Evolutionary conservation across 2,888 invertebrate species (phyloP).

Genomic region (Tortricodes alternella): DNA sequence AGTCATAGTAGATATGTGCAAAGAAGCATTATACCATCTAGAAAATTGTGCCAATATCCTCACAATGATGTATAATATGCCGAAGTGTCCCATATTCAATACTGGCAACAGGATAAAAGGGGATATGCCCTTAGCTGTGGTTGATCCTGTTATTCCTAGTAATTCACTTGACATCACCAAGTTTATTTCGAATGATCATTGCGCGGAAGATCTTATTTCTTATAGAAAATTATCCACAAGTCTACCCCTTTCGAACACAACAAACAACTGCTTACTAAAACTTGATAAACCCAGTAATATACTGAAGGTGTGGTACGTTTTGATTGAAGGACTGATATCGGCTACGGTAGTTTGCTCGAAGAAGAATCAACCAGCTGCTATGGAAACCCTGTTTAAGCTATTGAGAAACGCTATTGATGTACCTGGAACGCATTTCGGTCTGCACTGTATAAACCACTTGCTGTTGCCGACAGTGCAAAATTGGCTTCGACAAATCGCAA

Average conservation of each 20-base stretch:
- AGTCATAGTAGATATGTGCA: constrained; percentile 84
- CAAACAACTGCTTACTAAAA: constrained; percentile 82
- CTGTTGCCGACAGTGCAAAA: constrained; percentile 96
- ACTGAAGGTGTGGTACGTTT: constrained; percentile 94
- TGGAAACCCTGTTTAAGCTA: constrained; percentile 94
- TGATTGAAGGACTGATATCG: constrained; percentile 93
- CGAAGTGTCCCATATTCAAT: constrained; percentile 96
- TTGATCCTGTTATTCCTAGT: constrained; percentile 93
- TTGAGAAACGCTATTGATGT: constrained; percentile 88
- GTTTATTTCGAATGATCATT: constrained; percentile 86
- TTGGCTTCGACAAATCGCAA: constrained; percentile 91
- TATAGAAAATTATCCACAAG: constrained; percentile 84
- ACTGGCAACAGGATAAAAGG: constrained; percentile 92
- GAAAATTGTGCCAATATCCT: constrained; percentile 94
- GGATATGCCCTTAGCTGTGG: constrained; percentile 89
- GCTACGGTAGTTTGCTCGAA: constrained; percentile 93
- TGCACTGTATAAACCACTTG: constrained; percentile 96
- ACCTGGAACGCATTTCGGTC: constrained; percentile 94
- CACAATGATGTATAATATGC: constrained; percentile 96
- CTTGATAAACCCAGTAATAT: constrained; percentile 92
- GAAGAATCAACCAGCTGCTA: constrained; percentile 92
- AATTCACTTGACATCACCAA: constrained; percentile 85
- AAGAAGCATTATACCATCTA: constrained; percentile 92
- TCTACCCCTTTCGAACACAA: constrained; percentile 72
- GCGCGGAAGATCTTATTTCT: constrained; percentile 85